These are phyloP conservation scores for Chaetodon auriga DNA, from an alignment of 2,113 vertebrate species.

Conservation along the genomic window DNA sequence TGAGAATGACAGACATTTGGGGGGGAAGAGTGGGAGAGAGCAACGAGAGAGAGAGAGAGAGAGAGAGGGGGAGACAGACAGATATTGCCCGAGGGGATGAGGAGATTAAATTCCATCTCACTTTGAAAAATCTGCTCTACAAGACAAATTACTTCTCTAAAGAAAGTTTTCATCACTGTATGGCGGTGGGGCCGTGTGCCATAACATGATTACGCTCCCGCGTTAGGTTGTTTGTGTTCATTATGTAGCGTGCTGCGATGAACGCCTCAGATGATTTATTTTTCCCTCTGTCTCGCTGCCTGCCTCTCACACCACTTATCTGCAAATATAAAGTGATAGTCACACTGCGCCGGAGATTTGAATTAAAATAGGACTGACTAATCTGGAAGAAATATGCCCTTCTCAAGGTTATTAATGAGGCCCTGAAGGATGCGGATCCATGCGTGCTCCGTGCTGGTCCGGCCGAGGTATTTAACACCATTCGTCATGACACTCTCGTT, in stretches of 20 bases:
- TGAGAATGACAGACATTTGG: not conserved
- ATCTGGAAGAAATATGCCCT: conserved; percentile 39
- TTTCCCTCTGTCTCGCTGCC: conserved; percentile 19
- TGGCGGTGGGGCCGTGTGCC: conserved; percentile 8
- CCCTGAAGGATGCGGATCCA: conserved; percentile 34
- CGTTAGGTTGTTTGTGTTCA: conserved; percentile 62
- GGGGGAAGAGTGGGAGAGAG: conserved; percentile 8
- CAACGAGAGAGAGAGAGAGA: not conserved
- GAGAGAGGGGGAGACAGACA: conserved; percentile 21
- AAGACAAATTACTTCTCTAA: conserved; percentile 62
- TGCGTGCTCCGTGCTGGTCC: conserved; percentile 1
- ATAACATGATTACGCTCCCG: conserved; percentile 43
- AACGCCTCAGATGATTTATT: conserved; percentile 53
- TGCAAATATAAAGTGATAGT: conserved; percentile 45
- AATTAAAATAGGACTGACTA: conserved; percentile 47
- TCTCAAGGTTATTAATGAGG: conserved; percentile 50
- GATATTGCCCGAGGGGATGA: conserved; percentile 52
- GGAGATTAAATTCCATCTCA: conserved; percentile 62
- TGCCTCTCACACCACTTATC: conserved; percentile 27
- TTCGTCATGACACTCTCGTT: conserved; percentile 32
- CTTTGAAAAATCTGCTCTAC: conserved; percentile 42
- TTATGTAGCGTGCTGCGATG: conserved; percentile 29
- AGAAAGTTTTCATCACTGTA: conserved; percentile 67
- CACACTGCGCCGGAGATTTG: conserved; percentile 17
- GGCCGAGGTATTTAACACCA: conserved; percentile 5